Conservation (phyloP, 2,888 invertebrate genomes). For the Diplolepis rosae region DNA sequence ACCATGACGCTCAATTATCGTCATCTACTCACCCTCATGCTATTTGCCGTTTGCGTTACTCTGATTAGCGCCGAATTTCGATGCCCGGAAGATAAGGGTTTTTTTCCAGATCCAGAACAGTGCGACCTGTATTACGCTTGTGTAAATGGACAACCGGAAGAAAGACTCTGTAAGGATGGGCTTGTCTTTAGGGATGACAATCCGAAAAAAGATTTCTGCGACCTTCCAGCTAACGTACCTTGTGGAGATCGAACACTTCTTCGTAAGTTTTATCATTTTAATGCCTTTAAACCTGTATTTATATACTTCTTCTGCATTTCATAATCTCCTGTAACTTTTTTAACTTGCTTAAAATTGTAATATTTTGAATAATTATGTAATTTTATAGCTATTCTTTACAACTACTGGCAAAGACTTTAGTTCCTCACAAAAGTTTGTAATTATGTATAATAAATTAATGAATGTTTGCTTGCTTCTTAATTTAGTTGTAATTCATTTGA, state of each 20-base stretch:
- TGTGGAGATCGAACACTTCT: constrained; percentile 84
- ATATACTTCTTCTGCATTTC: no score
- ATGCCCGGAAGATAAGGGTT: constrained; percentile 84
- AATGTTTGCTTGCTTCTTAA: no score
- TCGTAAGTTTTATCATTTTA: constrained; percentile 79
- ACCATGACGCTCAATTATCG: constrained; percentile 15
- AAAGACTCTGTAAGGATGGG: constrained; percentile 85
- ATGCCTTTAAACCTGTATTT: no score
- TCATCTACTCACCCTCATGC: constrained; percentile 28
- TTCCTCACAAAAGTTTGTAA: no score
- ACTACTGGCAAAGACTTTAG: no score
- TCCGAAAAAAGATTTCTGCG: constrained; percentile 83
- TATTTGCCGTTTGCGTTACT: constrained; percentile 16
- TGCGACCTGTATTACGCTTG: constrained; percentile 88
- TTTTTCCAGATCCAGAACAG: constrained; percentile 83
- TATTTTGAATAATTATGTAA: no score
- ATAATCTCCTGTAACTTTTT: no score
- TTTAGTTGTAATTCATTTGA: no score
- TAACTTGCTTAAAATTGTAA: no score
- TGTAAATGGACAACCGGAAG: constrained; percentile 78
- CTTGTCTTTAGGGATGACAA: constrained; percentile 84
- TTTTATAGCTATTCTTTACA: no score
- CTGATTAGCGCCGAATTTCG: constrained; percentile 74
- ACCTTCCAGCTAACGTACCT: constrained; percentile 85
- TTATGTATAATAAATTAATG: no score